These are phyloP conservation scores for Metopolophium dirhodum DNA, from an alignment of 1,140 invertebrate species.

Conservation along the genomic window DNA sequence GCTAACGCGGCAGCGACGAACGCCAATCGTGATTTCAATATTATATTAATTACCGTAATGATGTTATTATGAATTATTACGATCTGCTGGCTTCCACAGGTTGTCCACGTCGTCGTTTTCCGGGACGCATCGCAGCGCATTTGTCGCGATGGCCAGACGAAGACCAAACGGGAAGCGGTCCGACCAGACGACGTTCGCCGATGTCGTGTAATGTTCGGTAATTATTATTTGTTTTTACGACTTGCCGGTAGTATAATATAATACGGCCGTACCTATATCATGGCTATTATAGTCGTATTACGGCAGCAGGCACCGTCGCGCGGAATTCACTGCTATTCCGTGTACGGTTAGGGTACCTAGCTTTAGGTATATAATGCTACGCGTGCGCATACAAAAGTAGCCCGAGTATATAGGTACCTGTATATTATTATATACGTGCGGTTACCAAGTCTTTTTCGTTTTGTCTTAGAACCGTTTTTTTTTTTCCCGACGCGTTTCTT, in stretches of 20 bases:
- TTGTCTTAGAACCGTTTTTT: not conserved
- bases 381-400: too few species aligned
- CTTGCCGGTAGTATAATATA: not conserved
- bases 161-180: not conserved
- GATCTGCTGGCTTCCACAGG: not conserved
- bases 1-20: not conserved
- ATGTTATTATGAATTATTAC: too few species aligned
- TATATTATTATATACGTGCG: too few species aligned
- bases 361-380: too few species aligned
- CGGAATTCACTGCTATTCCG: too few species aligned
- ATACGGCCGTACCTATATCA: not conserved
- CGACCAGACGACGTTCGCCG: not conserved
- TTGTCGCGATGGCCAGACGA: not conserved
- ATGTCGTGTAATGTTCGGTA: not conserved
- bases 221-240: slow-evolving; percentile 7
- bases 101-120: not conserved
- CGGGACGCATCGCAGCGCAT: not conserved
- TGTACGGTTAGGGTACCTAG: too few species aligned
- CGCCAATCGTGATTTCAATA: not conserved
- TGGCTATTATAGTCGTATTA: too few species aligned
- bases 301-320: too few species aligned
- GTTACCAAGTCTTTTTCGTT: not conserved
- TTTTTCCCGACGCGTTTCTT: not conserved
- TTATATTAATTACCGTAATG: too few species aligned
- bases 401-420: too few species aligned